These are phyloP conservation scores for Eumerus sabulonum DNA, from an alignment of 2,888 invertebrate genomes.

Conservation along the genomic window DNA sequence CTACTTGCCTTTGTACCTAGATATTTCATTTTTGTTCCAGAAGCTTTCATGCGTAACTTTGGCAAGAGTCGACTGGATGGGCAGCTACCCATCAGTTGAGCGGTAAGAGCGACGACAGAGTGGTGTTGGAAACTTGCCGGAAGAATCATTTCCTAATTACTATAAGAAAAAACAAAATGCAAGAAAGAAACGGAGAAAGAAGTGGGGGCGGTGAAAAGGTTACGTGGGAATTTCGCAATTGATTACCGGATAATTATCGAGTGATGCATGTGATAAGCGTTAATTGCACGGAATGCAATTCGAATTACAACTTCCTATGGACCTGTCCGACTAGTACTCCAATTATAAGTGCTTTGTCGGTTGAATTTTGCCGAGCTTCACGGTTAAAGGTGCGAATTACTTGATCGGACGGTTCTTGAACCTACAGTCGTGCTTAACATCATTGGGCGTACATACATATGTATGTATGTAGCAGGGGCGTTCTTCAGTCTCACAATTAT, in stretches of 20 bases:
- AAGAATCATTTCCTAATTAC: slow-evolving; percentile 55
- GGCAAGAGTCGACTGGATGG: neutral
- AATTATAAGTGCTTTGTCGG: too few relatives aligned
- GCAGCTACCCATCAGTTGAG: neutral
- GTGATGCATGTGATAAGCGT: slow-evolving; percentile 44
- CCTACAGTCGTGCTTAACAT: too few relatives aligned
- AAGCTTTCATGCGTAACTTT: slow-evolving; percentile 55
- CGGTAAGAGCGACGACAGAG: neutral
- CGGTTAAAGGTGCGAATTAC: too few relatives aligned
- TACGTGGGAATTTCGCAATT: slow-evolving; percentile 63
- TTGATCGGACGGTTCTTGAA: too few relatives aligned
- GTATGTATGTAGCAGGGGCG: too few relatives aligned
- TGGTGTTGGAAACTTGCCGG: slow-evolving; percentile 29
- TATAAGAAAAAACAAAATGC: neutral
- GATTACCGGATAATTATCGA: slow-evolving; percentile 57
- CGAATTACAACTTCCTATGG: slow-evolving; percentile 42
- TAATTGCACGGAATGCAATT: slow-evolving; percentile 18
- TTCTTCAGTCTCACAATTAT: too few relatives aligned
- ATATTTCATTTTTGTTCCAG: slow-evolving; percentile 8
- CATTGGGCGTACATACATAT: too few relatives aligned
- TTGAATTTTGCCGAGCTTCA: too few relatives aligned
- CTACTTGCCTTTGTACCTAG: neutral
- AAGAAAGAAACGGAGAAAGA: neutral
- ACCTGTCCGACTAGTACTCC: too few relatives aligned
- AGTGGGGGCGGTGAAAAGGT: slow-evolving; percentile 6